These are phyloP conservation scores for Drosophila lowei DNA, from an alignment of 1,140 invertebrate species.

Conservation along the genomic window DNA sequence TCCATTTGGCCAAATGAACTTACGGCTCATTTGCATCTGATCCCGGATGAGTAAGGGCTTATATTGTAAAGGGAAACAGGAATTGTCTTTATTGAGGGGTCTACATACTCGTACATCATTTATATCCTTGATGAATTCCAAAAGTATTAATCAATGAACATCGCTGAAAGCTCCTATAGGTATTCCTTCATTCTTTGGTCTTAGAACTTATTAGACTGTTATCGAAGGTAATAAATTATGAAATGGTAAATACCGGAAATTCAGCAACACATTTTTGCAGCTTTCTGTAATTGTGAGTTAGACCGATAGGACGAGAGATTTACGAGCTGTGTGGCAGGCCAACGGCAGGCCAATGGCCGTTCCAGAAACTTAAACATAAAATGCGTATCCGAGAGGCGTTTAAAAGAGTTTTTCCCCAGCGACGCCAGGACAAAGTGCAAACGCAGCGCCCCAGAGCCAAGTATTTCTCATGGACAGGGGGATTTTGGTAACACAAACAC, in stretches of 20 bases:
- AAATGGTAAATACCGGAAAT: conserved; percentile 10
- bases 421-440: conserved; percentile 59
- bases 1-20: conserved; percentile 14
- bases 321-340: conserved; percentile 18
- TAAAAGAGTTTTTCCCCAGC: conserved; percentile 46
- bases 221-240: neutral
- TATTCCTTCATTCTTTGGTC: neutral
- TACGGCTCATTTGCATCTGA: conserved; percentile 22
- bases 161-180: too few relatives aligned
- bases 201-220: too few relatives aligned
- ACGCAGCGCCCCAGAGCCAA: conserved; percentile 51
- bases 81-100: too few relatives aligned
- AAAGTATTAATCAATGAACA: too few relatives aligned
- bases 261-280: neutral
- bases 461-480: conserved; percentile 57
- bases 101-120: too few relatives aligned
- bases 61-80: neutral
- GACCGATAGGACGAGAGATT: conserved; percentile 13
- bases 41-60: neutral
- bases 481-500: conserved; percentile 71
- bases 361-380: conserved; percentile 26
- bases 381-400: conserved; percentile 59
- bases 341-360: conserved; percentile 17
- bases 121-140: too few relatives aligned
- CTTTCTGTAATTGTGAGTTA: conserved; percentile 15